A percentile compares a stretch with the other conserved stretches of the same genome.
phyloP scores from a whole-genome alignment of 1,140 invertebrate species.

The Charaxes varanes region DNA sequence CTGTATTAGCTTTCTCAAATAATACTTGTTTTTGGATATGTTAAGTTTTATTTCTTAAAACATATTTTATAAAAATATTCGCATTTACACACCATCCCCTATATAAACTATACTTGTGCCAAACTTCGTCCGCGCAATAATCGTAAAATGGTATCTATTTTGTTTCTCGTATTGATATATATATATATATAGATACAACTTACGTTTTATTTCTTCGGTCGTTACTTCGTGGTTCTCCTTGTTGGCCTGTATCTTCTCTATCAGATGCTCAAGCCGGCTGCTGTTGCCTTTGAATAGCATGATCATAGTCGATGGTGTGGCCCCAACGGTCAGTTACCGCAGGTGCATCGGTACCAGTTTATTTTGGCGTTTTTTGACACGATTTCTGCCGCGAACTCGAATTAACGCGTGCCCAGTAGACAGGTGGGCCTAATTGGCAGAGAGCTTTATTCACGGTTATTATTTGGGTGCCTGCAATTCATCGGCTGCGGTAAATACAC shows the following conservation, averaged over 20 bases:
- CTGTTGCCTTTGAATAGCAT: conserved; percentile 90
- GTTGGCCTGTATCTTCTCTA: conserved; percentile 88
- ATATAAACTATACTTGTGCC: too few species aligned
- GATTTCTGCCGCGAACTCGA: conserved; percentile 55
- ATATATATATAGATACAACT: conserved; percentile 19
- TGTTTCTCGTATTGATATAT: too few species aligned
- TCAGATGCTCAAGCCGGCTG: conserved; percentile 84
- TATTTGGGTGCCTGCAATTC: conserved; percentile 54
- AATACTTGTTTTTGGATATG: too few species aligned
- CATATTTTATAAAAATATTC: too few species aligned
- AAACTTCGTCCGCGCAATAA: too few species aligned
- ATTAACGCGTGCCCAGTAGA: conserved; percentile 68
- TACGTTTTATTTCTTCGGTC: conserved; percentile 73
- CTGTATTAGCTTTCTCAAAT: too few species aligned
- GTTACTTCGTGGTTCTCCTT: conserved; percentile 78
- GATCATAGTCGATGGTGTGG: conserved; percentile 66
- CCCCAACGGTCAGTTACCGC: conserved; percentile 28
- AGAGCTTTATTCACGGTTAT: conserved; percentile 65
- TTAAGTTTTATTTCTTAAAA: too few species aligned
- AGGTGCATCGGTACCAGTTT: conserved; percentile 68
- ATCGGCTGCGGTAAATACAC: conserved; percentile 33
- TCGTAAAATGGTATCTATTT: too few species aligned
- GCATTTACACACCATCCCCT: too few species aligned
- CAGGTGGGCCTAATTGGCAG: conserved; percentile 65
- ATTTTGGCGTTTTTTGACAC: conserved; percentile 61